A percentile compares a stretch with the other conserved stretches of the same genome.
Conservation (phyloP, 2,797 vertebrate genomes). For the Florisuga fusca region DNA sequence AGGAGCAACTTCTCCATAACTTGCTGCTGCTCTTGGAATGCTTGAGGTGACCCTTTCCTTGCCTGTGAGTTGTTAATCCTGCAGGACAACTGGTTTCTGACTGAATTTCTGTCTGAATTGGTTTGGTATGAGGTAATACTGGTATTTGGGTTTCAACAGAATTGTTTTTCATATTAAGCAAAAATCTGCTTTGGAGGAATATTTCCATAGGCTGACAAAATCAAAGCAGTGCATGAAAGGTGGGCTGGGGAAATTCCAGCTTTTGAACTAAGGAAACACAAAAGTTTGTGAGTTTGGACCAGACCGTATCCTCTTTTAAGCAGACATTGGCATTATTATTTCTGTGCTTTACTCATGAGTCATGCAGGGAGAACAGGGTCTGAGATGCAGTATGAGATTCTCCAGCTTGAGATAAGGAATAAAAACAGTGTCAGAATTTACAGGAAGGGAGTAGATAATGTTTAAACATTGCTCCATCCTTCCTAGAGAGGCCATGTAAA, state of each 20-base stretch:
- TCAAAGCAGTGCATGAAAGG: neutral
- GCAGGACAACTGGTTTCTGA: neutral
- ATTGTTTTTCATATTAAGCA: neutral
- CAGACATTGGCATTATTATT: neutral
- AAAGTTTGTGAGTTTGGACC: neutral
- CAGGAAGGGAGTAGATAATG: conserved; percentile 19
- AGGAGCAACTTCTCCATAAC: neutral
- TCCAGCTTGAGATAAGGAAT: neutral
- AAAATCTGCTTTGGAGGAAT: neutral
- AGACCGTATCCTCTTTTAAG: fast-evolving
- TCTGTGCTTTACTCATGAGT: neutral
- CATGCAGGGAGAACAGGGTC: neutral
- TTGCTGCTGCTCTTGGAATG: neutral
- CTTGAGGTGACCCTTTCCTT: neutral
- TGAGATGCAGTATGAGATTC: conserved; percentile 8
- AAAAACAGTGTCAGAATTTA: neutral
- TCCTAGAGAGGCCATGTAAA: conserved; percentile 30
- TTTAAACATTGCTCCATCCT: conserved; percentile 51
- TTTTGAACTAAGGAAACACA: neutral
- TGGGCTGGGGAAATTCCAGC: neutral
- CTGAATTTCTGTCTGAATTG: neutral
- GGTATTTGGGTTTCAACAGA: neutral
- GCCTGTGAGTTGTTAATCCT: neutral
- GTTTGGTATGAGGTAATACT: neutral
- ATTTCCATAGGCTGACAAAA: neutral